Base-by-base conservation (phyloP, 2,888 invertebrate species). In the Caenorhabditis macrosperma region DNA sequence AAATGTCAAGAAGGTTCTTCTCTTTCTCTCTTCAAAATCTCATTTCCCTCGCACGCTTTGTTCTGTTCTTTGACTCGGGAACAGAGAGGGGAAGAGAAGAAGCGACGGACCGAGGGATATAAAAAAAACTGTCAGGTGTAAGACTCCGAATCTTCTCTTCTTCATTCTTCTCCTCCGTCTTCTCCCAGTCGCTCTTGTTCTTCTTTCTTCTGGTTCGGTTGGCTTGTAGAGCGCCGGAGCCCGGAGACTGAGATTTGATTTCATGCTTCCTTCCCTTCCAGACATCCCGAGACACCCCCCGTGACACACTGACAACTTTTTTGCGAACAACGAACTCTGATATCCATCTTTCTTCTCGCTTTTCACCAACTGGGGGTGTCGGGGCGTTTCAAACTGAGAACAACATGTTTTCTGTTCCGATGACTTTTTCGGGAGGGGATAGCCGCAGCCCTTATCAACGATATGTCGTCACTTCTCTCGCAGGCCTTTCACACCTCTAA, bases 51-150 rank as follows among this genome's bases (percentile, higher is more conserved):
- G 64, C n/a, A n/a, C n/a, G n/a, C n/a, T n/a, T 54, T 22, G 28
- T 50, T 69, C 60, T 69, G 69, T 69, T 69, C 69, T 69, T 38
- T 69, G 69, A 52, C 48, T 67, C 67, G n/a, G n/a, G n/a, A n/a
- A n/a, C n/a, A n/a, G n/a, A n/a, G n/a, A n/a, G n/a, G n/a, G n/a
- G n/a, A n/a, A n/a, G n/a, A n/a, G n/a, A n/a, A n/a, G n/a, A n/a
- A n/a, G n/a, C n/a, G n/a, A n/a, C n/a, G n/a, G n/a, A n/a, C n/a
- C n/a, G n/a, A n/a, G n/a, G n/a, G n/a, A n/a, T n/a, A 55, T 33
- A 33, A 24, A 46, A 54, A 26, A 22, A 41, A 50, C 38, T 46
- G 26, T 30, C 52, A 52, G 52, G 52, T 30, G 30, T 1, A 28
- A 54, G 52, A 52, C 26, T n/a, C 33, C 20, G 30, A 15, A 15